Conservation (phyloP, 2,888 invertebrate genomes). For the Acrobasis consociella region DNA sequence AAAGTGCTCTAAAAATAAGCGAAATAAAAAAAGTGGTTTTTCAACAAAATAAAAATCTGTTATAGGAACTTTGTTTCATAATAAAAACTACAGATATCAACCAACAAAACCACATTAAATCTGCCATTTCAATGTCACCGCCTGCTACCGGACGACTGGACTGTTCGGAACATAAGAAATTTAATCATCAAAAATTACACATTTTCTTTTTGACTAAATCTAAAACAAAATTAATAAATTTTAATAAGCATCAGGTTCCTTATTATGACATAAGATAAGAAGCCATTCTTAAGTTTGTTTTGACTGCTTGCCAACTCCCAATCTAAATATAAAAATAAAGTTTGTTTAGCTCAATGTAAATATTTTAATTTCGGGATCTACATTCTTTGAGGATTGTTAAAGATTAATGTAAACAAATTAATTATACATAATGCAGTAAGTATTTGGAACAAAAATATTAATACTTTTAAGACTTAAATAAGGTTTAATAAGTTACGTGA, state of each 20-base stretch:
- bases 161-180: no score
- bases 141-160: no score
- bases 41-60: no score
- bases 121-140: no score
- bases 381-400: not conserved
- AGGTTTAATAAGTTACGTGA: no score
- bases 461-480: no score
- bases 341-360: not conserved
- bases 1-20: no score
- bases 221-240: not conserved
- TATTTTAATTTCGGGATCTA: not conserved
- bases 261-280: not conserved
- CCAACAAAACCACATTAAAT: no score
- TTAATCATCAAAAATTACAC: not conserved
- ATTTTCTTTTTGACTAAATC: not conserved
- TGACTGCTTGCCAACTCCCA: conserved; percentile 25
- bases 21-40: no score
- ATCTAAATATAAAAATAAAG: conserved; percentile 7
- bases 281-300: conserved; percentile 29
- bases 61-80: no score
- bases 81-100: no score
- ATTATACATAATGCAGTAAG: not conserved
- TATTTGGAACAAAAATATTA: not conserved
- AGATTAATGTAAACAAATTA: not conserved
- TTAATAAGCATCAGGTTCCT: conserved; percentile 31